A percentile compares a stretch with the other conserved stretches of the same genome.
Conservation (phyloP, 2,888 invertebrate genomes). For the Troides helena region DNA sequence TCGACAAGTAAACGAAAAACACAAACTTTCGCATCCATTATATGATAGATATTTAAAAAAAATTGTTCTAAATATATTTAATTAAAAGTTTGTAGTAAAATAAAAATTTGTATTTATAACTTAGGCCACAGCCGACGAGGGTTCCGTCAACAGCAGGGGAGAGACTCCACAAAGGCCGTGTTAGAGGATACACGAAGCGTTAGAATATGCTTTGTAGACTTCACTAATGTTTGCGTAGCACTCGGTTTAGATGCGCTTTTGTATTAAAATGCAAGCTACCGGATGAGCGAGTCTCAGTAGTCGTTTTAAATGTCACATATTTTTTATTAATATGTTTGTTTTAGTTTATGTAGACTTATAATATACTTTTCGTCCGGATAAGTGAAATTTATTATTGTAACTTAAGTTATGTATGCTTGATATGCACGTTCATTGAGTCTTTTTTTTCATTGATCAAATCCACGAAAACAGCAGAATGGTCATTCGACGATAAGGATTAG, state of each 20-base stretch:
- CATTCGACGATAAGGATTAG: too few relatives aligned
- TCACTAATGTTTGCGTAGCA: conserved; percentile 47
- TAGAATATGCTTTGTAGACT: conserved; percentile 57
- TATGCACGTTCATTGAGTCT: too few relatives aligned
- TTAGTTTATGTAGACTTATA: background rate
- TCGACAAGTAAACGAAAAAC: too few relatives aligned
- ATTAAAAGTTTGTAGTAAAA: background rate
- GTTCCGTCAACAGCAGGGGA: conserved; percentile 52
- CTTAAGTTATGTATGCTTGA: too few relatives aligned
- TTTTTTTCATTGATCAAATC: too few relatives aligned
- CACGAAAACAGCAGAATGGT: too few relatives aligned
- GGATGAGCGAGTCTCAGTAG: background rate
- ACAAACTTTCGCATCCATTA: too few relatives aligned
- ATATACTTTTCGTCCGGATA: too few relatives aligned
- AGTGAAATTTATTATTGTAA: too few relatives aligned
- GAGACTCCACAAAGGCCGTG: conserved; percentile 55
- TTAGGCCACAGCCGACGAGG: conserved; percentile 37
- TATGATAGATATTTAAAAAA: too few relatives aligned
- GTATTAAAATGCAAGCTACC: conserved; percentile 30
- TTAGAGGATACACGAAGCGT: conserved; percentile 52
- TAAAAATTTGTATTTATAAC: background rate
- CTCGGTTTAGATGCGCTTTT: conserved; percentile 42
- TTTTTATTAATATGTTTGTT: background rate
- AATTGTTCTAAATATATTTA: too few relatives aligned
- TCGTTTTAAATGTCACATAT: background rate